phyloP scores from a whole-genome alignment of 2,888 invertebrate genomes.

The Drosophila mimica region DNA sequence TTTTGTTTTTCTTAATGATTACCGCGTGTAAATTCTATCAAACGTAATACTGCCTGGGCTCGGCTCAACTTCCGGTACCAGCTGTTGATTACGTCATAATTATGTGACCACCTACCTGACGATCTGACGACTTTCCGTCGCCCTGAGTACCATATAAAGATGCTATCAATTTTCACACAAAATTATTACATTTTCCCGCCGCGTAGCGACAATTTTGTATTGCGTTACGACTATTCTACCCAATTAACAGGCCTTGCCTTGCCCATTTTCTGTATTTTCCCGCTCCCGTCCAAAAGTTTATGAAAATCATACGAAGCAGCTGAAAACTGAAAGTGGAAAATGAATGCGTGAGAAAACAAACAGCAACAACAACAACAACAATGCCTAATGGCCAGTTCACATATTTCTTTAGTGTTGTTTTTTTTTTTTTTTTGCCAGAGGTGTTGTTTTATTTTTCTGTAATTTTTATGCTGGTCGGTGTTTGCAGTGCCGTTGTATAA shows the following conservation, averaged over 20 bases:
- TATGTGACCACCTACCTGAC: conserved; percentile 54
- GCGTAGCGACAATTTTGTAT: conserved; percentile 44
- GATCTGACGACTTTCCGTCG: not conserved
- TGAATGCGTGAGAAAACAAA: conserved; percentile 75
- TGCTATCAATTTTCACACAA: conserved; percentile 73
- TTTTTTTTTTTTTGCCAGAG: conserved; percentile 14
- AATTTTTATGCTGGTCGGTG: conserved; percentile 65
- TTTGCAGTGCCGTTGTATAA: conserved; percentile 67
- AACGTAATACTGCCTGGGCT: conserved; percentile 14
- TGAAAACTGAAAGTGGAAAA: conserved; percentile 76
- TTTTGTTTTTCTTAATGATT: not conserved
- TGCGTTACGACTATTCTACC: conserved; percentile 53
- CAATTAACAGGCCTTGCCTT: conserved; percentile 58
- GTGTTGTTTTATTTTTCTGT: conserved; percentile 23
- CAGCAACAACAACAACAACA: conserved; percentile 43
- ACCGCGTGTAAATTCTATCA: conserved; percentile 31
- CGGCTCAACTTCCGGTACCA: conserved; percentile 58
- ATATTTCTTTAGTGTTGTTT: conserved; percentile 21
- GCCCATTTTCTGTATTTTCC: conserved; percentile 36
- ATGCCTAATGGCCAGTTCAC: conserved; percentile 52
- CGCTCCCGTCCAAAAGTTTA: conserved; percentile 56
- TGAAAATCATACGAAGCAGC: conserved; percentile 63
- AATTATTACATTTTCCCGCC: conserved; percentile 61
- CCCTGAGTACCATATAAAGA: conserved; percentile 56
- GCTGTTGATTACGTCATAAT: conserved; percentile 67